phyloP scores from a whole-genome alignment of 2,888 invertebrate species.

The Tethea ocularis region DNA sequence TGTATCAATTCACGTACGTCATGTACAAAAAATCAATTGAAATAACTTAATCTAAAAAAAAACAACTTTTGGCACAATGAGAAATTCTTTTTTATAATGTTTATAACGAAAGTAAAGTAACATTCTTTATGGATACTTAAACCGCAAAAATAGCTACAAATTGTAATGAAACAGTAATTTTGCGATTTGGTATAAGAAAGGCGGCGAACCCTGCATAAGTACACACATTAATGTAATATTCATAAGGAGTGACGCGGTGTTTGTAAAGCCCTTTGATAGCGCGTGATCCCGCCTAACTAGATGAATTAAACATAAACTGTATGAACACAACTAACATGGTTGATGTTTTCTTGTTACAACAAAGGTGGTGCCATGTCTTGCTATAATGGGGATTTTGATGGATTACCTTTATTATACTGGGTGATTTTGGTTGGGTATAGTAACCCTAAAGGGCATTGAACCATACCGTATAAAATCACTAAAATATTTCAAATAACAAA shows the following conservation, averaged over 20 bases:
- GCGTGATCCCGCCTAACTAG: constrained; percentile 45
- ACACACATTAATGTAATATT: constrained; percentile 50
- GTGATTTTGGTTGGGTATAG: too few species aligned
- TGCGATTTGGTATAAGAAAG: neutral
- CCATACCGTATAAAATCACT: too few species aligned
- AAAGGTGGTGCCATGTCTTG: neutral
- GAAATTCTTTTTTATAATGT: too few species aligned
- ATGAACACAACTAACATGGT: constrained; percentile 19
- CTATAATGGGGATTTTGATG: neutral
- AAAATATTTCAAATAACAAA: too few species aligned
- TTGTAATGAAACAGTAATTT: neutral
- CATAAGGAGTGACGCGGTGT: constrained; percentile 40
- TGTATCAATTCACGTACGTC: too few species aligned
- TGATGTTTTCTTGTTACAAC: neutral
- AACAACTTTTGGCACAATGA: too few species aligned
- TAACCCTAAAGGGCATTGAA: too few species aligned
- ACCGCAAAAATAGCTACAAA: neutral
- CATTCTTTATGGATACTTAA: too few species aligned
- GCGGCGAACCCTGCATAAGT: neutral
- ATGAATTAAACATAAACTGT: constrained; percentile 57
- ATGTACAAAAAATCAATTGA: too few species aligned
- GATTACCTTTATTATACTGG: too few species aligned
- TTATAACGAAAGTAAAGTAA: too few species aligned
- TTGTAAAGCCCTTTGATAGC: constrained; percentile 46
- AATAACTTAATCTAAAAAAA: too few species aligned